Conservation (phyloP, 1,140 invertebrate genomes). For the Conus ventricosus region DNA sequence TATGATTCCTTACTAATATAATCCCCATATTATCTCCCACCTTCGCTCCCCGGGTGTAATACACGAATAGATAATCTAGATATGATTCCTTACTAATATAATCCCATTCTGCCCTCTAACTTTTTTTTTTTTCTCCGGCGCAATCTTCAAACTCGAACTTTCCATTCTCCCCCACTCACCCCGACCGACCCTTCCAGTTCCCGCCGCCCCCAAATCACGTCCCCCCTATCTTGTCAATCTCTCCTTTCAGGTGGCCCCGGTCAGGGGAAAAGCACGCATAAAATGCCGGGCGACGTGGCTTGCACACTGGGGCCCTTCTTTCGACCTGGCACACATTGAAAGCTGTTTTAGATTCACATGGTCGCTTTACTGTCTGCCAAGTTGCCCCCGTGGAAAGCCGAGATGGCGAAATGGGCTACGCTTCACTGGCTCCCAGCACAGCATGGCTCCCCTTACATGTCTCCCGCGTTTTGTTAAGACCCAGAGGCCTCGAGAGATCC, state of each 20-base stretch:
- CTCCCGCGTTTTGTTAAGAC: neutral
- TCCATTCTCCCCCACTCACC: neutral
- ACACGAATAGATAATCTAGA: too few relatives aligned
- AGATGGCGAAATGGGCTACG: neutral
- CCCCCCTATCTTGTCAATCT: neutral
- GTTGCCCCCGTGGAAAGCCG: neutral
- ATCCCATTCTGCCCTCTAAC: too few relatives aligned
- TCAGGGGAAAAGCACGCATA: neutral
- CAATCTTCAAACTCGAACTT: neutral
- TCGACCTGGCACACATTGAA: neutral
- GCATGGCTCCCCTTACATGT: neutral
- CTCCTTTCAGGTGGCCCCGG: neutral
- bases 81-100: too few relatives aligned
- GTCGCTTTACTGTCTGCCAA: neutral
- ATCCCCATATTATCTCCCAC: too few relatives aligned
- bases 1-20: too few relatives aligned
- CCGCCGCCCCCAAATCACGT: neutral
- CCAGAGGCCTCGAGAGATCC: neutral
- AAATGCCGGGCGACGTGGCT: neutral
- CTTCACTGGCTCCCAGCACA: conserved; percentile 1
- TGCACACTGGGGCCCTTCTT: neutral
- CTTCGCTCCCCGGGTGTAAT: too few relatives aligned
- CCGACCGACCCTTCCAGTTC: neutral
- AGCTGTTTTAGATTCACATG: neutral
- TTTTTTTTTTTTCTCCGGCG: too few relatives aligned